phyloP scores from a whole-genome alignment of 2,113 vertebrate genomes.

The Lutjanus erythropterus region DNA sequence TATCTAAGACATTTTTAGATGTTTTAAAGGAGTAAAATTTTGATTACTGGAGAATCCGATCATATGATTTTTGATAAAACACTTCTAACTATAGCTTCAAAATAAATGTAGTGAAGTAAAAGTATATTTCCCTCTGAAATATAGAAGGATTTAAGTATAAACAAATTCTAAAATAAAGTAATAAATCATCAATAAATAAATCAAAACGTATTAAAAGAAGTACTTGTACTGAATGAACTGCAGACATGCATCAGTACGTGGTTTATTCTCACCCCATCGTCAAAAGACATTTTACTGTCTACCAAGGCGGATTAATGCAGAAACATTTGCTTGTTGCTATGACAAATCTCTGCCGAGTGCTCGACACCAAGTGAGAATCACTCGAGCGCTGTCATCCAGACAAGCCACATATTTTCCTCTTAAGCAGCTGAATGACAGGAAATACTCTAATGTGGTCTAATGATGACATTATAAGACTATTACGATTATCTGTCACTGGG shows the following conservation, averaged over 20 bases:
- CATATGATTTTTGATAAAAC: background rate
- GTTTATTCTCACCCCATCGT: background rate
- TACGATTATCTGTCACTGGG: constrained; percentile 12
- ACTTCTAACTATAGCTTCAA: background rate
- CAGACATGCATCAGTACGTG: background rate
- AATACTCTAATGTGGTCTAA: constrained; percentile 28
- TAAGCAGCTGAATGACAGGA: constrained; percentile 39
- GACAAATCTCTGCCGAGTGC: constrained; percentile 55
- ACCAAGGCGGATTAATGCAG: constrained; percentile 29
- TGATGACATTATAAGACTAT: constrained; percentile 32
- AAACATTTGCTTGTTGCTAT: constrained; percentile 59
- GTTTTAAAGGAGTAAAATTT: too few species aligned
- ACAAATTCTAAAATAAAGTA: background rate
- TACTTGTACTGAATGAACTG: background rate
- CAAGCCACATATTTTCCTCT: constrained; percentile 28
- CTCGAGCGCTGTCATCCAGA: constrained; percentile 33
- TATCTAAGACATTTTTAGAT: too few species aligned
- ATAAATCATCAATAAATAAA: background rate
- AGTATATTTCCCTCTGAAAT: background rate
- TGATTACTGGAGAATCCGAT: background rate
- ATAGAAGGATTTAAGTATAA: background rate
- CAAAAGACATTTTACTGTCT: constrained; percentile 15
- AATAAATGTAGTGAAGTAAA: background rate
- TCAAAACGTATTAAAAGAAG: background rate
- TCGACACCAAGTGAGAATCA: constrained; percentile 41